Evolutionary conservation across 2,888 invertebrate genomes (phyloP).

Genomic region (Ophioninae sp.): DNA sequence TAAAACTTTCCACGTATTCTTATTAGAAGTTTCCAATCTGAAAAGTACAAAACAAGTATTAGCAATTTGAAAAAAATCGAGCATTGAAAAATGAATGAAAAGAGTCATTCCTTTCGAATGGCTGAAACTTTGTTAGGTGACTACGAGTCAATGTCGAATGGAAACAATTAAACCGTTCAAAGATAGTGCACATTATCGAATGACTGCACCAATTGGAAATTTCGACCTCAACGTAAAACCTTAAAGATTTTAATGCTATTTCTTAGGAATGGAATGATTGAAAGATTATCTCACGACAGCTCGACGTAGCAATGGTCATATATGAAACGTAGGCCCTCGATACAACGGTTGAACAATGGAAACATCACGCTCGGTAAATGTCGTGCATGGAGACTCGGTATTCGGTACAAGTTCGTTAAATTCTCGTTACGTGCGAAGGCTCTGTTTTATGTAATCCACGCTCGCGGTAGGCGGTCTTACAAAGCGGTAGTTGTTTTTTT

Average conservation of each 20-base stretch:
- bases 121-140: neutral
- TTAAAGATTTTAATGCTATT: neutral
- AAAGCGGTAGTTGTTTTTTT: slow-evolving; percentile 10
- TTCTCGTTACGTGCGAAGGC: slow-evolving; percentile 27
- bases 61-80: too few relatives aligned
- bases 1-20: too few relatives aligned
- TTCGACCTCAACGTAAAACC: neutral
- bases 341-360: slow-evolving; percentile 2
- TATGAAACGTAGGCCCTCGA: slow-evolving; percentile 21
- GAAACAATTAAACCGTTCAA: neutral
- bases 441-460: slow-evolving; percentile 52
- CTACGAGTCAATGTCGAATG: neutral
- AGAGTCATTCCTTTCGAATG: too few relatives aligned
- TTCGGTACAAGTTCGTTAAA: slow-evolving; percentile 29
- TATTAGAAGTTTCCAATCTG: too few relatives aligned
- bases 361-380: slow-evolving; percentile 17
- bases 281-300: slow-evolving; percentile 24
- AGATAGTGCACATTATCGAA: neutral
- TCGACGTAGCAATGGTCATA: slow-evolving; percentile 10
- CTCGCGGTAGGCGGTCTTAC: slow-evolving; percentile 24
- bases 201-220: neutral
- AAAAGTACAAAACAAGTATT: too few relatives aligned
- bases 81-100: too few relatives aligned
- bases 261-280: neutral
- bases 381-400: slow-evolving; percentile 16